phyloP scores from a whole-genome alignment of 2,888 invertebrate genomes.

The Alviniconcha strummeri region DNA sequence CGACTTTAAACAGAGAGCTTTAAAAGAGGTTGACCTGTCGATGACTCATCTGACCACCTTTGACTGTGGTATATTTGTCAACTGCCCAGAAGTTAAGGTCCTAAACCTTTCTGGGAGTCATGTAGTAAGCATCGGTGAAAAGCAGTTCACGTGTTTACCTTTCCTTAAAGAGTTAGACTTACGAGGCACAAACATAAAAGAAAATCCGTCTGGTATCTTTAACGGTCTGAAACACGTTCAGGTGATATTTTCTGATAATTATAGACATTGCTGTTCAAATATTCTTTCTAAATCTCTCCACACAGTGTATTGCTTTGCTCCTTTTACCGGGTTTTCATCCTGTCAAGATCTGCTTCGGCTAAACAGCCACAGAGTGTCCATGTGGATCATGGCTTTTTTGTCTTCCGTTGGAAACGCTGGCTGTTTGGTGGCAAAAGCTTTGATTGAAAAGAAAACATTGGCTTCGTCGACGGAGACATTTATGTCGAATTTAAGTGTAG shows the following conservation, averaged over 20 bases:
- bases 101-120: background rate
- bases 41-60: background rate
- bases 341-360: background rate
- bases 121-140: background rate
- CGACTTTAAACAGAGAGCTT: background rate
- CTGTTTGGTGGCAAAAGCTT: background rate
- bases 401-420: background rate
- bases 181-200: background rate
- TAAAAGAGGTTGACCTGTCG: background rate
- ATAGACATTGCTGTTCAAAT: background rate
- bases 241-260: background rate
- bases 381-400: slow-evolving; percentile 5
- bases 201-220: background rate
- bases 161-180: background rate
- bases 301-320: background rate
- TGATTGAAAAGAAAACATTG: no score
- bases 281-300: background rate
- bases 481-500: slow-evolving; percentile 21
- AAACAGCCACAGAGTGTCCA: background rate
- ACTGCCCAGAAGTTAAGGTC: background rate
- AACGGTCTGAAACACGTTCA: background rate
- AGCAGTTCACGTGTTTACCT: background rate
- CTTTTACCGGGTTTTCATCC: background rate
- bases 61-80: background rate
- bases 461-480: background rate